Evolutionary conservation across 2,113 vertebrate species (phyloP), one percentile per base, ranked within the genome.

Genomic region (Phylloscopus trochilus): DNA sequence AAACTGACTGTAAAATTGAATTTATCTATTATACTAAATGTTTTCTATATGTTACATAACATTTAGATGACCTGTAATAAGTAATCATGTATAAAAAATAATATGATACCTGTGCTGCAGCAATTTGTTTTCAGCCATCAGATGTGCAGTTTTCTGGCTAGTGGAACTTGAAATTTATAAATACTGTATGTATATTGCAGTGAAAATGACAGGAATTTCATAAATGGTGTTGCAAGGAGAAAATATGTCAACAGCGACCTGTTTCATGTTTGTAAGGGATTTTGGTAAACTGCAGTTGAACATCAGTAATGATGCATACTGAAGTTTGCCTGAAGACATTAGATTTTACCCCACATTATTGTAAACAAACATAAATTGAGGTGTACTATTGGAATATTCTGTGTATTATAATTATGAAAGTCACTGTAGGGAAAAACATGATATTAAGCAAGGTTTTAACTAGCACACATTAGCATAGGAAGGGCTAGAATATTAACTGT

Each of bases 151-250:
- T 93, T 23, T 60, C 46, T 82, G 66, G 31, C 43, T 93, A 46
- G 17, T 86, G 44, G 74, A 91, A 73, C 47, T 60, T 91, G 46
- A 86, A 73, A 58, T 92, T 95, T 68, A 46, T 69, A 86, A 95
- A 55, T 83, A 83, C 21, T 91, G 1, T 66, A 30, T 78, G 26
- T 63, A 24, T 92, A 89, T 85, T 80, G n/a, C 46, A 76, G 62
- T 81, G 52, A 91, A 96, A 94, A 94, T 89, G 2, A 81, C 53
- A 89, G 27, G 41, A 91, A 92, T 88, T 86, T 89, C 56, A 30
- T 75, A 78, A 92, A 77, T 68, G 18, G 16, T 73, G 43, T 89
- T 89, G 13, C 66, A 81, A 73, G 51, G 21, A 91, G 18, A 82
- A 27, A 53, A 33, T 83, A 41, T 64, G 24, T 77, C 81, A 90